A percentile compares a stretch with the other conserved stretches of the same genome.
phyloP scores from a whole-genome alignment of 1,140 invertebrate genomes.

The Vanessa tameamea region DNA sequence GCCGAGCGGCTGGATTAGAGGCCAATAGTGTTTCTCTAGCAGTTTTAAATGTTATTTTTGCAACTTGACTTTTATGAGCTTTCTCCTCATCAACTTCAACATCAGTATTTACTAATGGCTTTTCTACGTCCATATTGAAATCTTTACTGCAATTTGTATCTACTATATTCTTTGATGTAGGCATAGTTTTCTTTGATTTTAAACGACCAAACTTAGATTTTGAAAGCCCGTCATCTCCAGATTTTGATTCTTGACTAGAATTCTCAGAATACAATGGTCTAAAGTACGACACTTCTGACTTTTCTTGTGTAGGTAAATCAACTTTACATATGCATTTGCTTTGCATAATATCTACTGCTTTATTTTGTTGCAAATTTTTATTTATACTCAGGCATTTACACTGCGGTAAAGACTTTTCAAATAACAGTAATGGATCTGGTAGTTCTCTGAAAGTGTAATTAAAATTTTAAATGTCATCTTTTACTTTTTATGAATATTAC shows the following conservation, averaged over 20 bases:
- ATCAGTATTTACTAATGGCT: conserved; percentile 24
- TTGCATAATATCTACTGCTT: conserved; percentile 37
- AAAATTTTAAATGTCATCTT: not conserved
- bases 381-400: conserved; percentile 49
- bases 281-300: not conserved
- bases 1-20: conserved; percentile 66
- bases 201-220: conserved; percentile 50
- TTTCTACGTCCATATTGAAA: conserved; percentile 23
- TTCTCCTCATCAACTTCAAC: conserved; percentile 58
- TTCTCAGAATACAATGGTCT: conserved; percentile 42
- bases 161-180: not conserved
- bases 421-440: conserved; percentile 48
- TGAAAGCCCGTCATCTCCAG: conserved; percentile 42
- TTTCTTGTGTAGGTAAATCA: not conserved
- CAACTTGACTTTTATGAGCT: conserved; percentile 64
- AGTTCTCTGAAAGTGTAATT: conserved; percentile 45
- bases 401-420: conserved; percentile 47
- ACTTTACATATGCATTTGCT: conserved; percentile 54
- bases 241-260: conserved; percentile 46
- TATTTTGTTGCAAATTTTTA: not conserved
- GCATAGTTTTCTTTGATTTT: conserved; percentile 14
- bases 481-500: not conserved
- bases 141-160: conserved; percentile 6
- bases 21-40: conserved; percentile 65
- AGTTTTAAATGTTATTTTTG: conserved; percentile 73